Percentiles rank a stretch among this genome's conserved stretches.
phyloP scores from a whole-genome alignment of 2,113 vertebrate species.

The Aplodontia rufa region DNA sequence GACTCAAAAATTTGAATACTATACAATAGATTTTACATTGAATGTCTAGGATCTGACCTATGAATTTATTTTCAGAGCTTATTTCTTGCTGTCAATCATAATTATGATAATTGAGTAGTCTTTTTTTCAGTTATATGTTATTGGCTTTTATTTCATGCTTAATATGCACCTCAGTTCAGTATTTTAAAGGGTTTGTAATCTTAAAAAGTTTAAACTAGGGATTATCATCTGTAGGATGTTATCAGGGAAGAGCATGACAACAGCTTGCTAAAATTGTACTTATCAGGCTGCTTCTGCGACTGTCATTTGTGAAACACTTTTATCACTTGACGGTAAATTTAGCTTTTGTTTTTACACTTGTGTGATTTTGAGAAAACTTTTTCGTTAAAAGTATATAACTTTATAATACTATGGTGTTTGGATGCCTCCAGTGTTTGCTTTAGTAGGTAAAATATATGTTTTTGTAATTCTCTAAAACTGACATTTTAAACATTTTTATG shows the following conservation, averaged over 20 bases:
- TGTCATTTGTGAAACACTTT: background rate
- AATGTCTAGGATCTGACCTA: background rate
- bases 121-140: background rate
- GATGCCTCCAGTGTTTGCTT: background rate
- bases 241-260: background rate
- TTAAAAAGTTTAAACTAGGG: background rate
- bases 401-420: background rate
- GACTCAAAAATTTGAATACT: background rate
- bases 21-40: background rate
- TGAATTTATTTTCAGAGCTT: conserved; percentile 7
- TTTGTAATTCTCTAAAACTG: conserved; percentile 23
- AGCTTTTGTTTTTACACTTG: background rate
- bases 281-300: background rate
- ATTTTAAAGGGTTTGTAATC: background rate
- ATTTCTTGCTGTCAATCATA: background rate
- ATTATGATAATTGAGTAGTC: background rate
- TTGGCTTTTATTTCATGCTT: background rate
- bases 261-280: background rate
- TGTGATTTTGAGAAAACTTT: background rate
- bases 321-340: background rate
- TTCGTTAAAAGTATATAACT: background rate
- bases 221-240: background rate
- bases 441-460: background rate
- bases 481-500: background rate
- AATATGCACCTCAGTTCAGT: background rate